These are phyloP conservation scores for Micrasema longulum DNA, from an alignment of 1,140 invertebrate genomes.

Conservation along the genomic window DNA sequence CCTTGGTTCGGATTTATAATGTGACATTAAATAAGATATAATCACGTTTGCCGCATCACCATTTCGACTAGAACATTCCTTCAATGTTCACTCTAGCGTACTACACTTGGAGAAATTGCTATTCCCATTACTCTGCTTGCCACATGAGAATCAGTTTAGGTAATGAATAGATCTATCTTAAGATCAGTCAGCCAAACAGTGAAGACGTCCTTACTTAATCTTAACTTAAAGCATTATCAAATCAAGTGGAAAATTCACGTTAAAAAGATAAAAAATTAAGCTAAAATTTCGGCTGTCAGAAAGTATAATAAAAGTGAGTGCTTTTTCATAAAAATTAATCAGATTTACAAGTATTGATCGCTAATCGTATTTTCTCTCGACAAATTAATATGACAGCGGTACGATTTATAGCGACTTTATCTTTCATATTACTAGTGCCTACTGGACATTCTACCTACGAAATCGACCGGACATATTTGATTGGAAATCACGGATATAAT, in stretches of 20 bases:
- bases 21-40: background rate
- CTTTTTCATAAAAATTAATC: background rate
- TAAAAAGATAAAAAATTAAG: background rate
- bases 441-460: constrained; percentile 10
- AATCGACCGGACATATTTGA: constrained; percentile 13
- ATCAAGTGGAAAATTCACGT: background rate
- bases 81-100: background rate
- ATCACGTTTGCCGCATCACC: constrained; percentile 8
- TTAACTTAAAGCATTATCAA: background rate
- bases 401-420: constrained; percentile 1
- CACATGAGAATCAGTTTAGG: background rate
- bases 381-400: background rate
- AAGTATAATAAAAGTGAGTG: background rate
- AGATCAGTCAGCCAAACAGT: background rate
- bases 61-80: constrained; percentile 12
- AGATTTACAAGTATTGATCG: background rate
- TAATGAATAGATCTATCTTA: background rate
- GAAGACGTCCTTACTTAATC: background rate
- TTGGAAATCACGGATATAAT: constrained; percentile 38
- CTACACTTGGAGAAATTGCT: background rate
- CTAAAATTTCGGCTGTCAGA: background rate
- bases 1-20: too few species aligned
- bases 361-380: background rate
- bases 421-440: background rate
- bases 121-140: background rate